Base-by-base conservation (phyloP, 2,113 vertebrate genomes). In the Gadus macrocephalus region DNA sequence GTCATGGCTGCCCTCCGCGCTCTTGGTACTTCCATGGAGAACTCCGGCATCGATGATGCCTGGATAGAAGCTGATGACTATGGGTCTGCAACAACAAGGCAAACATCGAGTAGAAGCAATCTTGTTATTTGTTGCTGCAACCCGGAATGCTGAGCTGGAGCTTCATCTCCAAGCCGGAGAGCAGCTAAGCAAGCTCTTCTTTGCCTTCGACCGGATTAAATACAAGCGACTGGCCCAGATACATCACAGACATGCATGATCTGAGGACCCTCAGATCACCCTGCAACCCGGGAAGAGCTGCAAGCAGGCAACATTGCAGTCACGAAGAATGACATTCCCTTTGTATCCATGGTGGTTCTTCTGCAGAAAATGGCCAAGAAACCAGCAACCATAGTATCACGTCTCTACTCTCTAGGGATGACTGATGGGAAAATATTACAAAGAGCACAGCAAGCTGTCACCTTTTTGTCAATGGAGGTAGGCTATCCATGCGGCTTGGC, bases 181-280 rank as follows among this genome's bases (percentile, higher is more conserved):
- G n/a, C n/a, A 27, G 62, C 58, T 59, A n/a, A n/a, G n/a, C n/a
- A n/a, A n/a, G n/a, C n/a, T n/a, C n/a, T n/a, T n/a, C n/a, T n/a
- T n/a, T n/a, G n/a, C n/a, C n/a, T n/a, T n/a, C n/a, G n/a, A n/a
- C n/a, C n/a, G n/a, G n/a, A n/a, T n/a, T n/a, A n/a, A 4, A 59
- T 14, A 14, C 19, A 62, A 62, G 15, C 60, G 19, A 6, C 60
- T 62, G 62, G 53, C 25, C 27, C 5, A 73, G 55, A 61, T 67
- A 42, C 53, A 73, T 67, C 2, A 56, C 55, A 38, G 63, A 73
- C 28, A 67, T 71, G 69, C 69, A 71, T 69, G 60, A 63, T 20
- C 27, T 70, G 61, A 70, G 68, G 60, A 59, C 31, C 35, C n/a
- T n/a, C n/a, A n/a, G 25, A 62, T 70, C 59, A 70, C 60, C 56